Conservation (phyloP, 2,888 invertebrate genomes). For the Drosophila kokeensis region DNA sequence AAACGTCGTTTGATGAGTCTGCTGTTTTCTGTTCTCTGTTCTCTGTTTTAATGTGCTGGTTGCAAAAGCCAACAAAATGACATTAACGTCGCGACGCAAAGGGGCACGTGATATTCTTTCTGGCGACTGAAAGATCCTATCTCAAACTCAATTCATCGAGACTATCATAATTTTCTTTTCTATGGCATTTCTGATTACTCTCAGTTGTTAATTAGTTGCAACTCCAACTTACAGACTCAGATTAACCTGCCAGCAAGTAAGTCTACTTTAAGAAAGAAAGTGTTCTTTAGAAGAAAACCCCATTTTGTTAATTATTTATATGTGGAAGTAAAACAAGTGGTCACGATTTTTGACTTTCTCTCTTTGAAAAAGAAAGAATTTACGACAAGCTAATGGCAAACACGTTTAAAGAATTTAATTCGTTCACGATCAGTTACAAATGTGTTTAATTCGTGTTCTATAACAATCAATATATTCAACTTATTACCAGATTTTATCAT, state of each 20-base stretch:
- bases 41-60: conserved; percentile 62
- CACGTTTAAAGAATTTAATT: background rate
- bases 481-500: background rate
- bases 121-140: conserved; percentile 44
- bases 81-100: conserved; percentile 65
- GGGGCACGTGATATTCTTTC: conserved; percentile 59
- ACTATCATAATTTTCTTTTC: conserved; percentile 1
- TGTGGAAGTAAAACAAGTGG: background rate
- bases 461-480: background rate
- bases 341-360: conserved; percentile 3
- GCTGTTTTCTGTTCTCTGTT: conserved; percentile 10
- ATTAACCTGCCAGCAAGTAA: background rate
- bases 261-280: background rate
- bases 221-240: background rate
- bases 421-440: background rate
- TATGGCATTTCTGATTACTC: conserved; percentile 18
- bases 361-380: background rate
- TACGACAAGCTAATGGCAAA: background rate
- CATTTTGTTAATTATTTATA: background rate
- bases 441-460: background rate
- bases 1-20: conserved; percentile 50
- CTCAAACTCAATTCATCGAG: conserved; percentile 30
- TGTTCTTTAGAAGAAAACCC: background rate
- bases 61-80: conserved; percentile 69
- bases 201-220: conserved; percentile 17